Evolutionary conservation across 92 coral and sea anemone species (phyloP), one percentile per base, ranked within the genome.

Genomic region (Heteractis magnifica): DNA sequence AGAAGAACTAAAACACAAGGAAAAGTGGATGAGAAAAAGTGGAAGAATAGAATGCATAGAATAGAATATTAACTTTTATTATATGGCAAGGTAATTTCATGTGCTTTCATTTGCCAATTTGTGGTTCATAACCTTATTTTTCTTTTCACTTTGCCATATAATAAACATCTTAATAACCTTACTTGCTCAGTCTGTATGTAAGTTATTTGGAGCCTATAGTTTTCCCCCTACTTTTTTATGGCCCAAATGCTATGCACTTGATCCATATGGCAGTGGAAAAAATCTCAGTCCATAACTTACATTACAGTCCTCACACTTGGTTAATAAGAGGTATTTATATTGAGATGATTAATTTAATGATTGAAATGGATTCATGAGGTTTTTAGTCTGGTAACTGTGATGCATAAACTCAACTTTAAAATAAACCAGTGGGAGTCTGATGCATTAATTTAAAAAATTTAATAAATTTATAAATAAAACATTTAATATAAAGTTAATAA

Each of bases 301-400:
- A 34, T 34, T 34, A 34, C 44, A 34, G 44, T 2, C 44, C 44
- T 34, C 44, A 1, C 44, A 34, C 44, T 34, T 34, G 2, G 44
- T 34, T 34, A 34, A 34, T 34, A 34, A 34, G 44, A 34, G 44
- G 3, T 34, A 34, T 34, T 34, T 34, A 34, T 34, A 34, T 34
- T 34, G 10, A 62, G 70, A 62, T 18, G 23, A 62, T 18, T 62
- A 4, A 62, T 62, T 62, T 62, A 18, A 62, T 62, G 18, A 18
- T 18, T n/a, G 73, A 68, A 8, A 6, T 20, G 86, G 65, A 80
- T 84, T 68, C 13, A 20, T 59, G 77, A 86, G 71, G 75, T 82
- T 60, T 72, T 34, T 55, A 15, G 41, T 19, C 77, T 55, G 56
- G 14, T 52, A 83, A 14, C 49, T 88, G 56, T 78, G 64, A 79